Evolutionary conservation across 2,888 invertebrate species (phyloP).

Genomic region (Lasioglossum oenotherae): DNA sequence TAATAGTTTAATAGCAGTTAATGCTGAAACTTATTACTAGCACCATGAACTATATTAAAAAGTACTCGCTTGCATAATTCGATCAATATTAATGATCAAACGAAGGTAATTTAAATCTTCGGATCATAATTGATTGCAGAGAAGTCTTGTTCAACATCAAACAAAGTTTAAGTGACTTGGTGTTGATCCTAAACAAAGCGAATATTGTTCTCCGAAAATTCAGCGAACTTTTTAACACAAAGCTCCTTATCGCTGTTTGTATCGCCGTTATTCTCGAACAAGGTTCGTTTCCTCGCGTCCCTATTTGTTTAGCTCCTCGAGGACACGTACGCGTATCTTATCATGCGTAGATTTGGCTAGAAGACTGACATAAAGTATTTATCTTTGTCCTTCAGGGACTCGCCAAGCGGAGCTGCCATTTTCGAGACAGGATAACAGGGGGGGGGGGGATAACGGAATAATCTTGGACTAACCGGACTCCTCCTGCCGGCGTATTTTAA

Average conservation of each 20-base stretch:
- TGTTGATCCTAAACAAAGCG: neutral
- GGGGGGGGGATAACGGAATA: neutral
- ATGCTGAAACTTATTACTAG: neutral
- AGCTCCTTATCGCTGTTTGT: neutral
- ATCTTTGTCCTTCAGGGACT: neutral
- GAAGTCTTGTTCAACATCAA: neutral
- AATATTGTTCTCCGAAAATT: neutral
- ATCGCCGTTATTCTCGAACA: neutral
- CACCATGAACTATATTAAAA: too few relatives aligned
- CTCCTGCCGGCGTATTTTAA: neutral
- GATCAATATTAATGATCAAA: neutral
- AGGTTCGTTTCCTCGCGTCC: conserved; percentile 2
- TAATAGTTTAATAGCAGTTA: neutral
- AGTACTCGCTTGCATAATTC: neutral
- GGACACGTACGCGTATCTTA: neutral
- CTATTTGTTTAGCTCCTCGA: neutral
- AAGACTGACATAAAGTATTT: conserved; percentile 26
- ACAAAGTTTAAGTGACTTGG: neutral
- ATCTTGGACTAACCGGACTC: neutral
- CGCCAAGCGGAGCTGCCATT: neutral
- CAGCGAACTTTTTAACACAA: neutral
- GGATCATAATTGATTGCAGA: neutral
- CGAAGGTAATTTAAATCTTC: neutral
- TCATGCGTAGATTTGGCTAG: conserved; percentile 10
- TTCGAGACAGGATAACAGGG: neutral